phyloP scores from a whole-genome alignment of 2,888 invertebrate genomes.

The Drosophila barbarae region DNA sequence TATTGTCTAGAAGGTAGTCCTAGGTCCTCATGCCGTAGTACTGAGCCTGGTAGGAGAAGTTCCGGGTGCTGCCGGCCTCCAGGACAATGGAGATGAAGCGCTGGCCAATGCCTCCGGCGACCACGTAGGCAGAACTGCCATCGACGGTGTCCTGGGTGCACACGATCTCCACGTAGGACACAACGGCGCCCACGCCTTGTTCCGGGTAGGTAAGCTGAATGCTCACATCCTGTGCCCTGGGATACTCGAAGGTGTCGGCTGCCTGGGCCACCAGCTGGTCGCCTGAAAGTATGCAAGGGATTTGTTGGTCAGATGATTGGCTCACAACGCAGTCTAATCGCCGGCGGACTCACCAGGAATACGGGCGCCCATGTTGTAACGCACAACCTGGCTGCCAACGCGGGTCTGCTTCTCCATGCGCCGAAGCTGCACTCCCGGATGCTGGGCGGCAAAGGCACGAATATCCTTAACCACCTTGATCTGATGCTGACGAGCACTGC shows the following conservation, averaged over 20 bases:
- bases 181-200: slow-evolving; percentile 63
- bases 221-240: slow-evolving; percentile 70
- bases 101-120: slow-evolving; percentile 77
- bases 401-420: slow-evolving; percentile 61
- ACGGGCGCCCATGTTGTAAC: slow-evolving; percentile 74
- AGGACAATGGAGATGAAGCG: slow-evolving; percentile 75
- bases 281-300: slow-evolving; percentile 58
- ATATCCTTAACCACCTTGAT: slow-evolving; percentile 71
- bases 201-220: slow-evolving; percentile 76
- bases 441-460: slow-evolving; percentile 60
- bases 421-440: slow-evolving; percentile 66
- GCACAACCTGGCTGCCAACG: slow-evolving; percentile 52
- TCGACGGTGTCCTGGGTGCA: slow-evolving; percentile 70
- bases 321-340: background rate
- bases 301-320: background rate
- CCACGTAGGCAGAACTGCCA: slow-evolving; percentile 76
- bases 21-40: slow-evolving; percentile 67
- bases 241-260: slow-evolving; percentile 68
- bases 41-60: slow-evolving; percentile 73
- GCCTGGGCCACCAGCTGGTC: slow-evolving; percentile 74
- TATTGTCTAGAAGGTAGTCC: background rate
- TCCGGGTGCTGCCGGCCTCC: slow-evolving; percentile 73
- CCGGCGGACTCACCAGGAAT: slow-evolving; percentile 62
- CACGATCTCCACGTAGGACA: slow-evolving; percentile 73
- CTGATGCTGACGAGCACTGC: slow-evolving; percentile 24